Conservation (phyloP, 1,140 invertebrate genomes). For the Galleria mellonella region DNA sequence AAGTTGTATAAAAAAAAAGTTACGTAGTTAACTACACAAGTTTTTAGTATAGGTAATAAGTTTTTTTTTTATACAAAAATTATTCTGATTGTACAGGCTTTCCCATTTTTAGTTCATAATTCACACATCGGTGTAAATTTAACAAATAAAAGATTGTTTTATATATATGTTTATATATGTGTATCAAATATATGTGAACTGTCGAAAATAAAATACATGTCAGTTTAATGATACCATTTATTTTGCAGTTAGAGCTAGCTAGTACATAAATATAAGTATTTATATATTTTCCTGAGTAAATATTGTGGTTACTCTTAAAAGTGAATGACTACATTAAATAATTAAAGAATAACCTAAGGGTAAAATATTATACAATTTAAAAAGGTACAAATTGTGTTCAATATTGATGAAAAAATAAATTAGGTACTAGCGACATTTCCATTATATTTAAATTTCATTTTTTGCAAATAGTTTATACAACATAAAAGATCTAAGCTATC, state of each 20-base stretch:
- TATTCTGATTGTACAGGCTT: too few species aligned
- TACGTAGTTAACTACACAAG: too few species aligned
- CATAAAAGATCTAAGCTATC: constrained; percentile 62
- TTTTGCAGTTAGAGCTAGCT: constrained; percentile 59
- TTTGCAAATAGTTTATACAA: background rate
- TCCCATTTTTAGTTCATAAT: too few species aligned
- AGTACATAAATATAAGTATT: constrained; percentile 59
- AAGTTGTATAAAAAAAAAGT: too few species aligned
- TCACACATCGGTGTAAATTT: too few species aligned
- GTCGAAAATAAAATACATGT: too few species aligned
- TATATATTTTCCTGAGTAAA: constrained; percentile 44
- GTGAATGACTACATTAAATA: constrained; percentile 45
- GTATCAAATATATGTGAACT: too few species aligned
- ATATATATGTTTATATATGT: too few species aligned
- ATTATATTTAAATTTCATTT: constrained; percentile 26
- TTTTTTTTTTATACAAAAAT: too few species aligned
- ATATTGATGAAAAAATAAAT: constrained; percentile 34
- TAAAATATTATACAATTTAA: constrained; percentile 62
- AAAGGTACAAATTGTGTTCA: constrained; percentile 24
- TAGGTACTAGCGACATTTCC: constrained; percentile 32
- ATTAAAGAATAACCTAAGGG: constrained; percentile 28
- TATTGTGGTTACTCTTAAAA: constrained; percentile 57
- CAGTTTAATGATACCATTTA: constrained; percentile 58
- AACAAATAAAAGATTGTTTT: too few species aligned
- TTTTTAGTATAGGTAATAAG: too few species aligned